Conservation (phyloP, 2,113 vertebrate genomes). For the Oriolus oriolus region DNA sequence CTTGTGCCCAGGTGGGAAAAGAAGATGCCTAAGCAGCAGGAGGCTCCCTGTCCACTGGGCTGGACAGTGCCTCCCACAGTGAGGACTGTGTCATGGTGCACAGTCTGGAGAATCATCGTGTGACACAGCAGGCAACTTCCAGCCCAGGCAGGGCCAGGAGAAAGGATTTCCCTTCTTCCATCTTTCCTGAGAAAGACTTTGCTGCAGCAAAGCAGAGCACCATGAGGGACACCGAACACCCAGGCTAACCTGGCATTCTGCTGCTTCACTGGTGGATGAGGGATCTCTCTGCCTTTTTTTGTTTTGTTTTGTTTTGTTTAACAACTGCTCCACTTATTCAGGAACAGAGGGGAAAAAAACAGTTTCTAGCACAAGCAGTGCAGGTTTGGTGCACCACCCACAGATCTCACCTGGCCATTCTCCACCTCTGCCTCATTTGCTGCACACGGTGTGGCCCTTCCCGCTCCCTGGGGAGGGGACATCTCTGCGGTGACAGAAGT, state of each 20-base stretch:
- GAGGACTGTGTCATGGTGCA: not conserved
- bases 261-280: not conserved
- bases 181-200: not conserved
- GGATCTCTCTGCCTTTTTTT: not conserved
- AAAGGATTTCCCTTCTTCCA: not conserved
- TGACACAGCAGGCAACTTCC: not conserved
- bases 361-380: not conserved
- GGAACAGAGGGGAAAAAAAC: not conserved
- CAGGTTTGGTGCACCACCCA: not conserved
- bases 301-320: not conserved
- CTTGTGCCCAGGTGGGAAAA: not conserved
- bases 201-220: not conserved
- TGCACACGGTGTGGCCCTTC: accelerated
- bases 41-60: not conserved
- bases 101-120: not conserved
- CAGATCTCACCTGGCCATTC: not conserved
- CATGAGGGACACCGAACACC: not conserved
- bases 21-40: not conserved
- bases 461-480: not conserved
- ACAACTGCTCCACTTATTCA: not conserved
- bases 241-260: not conserved
- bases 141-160: not conserved
- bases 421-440: not conserved
- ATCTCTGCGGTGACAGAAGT: not conserved
- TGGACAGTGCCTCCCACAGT: not conserved